A percentile compares a stretch with the other conserved stretches of the same genome.
Evolutionary conservation across 1,140 invertebrate species (phyloP).

Genomic region (Callitettix versicolor): DNA sequence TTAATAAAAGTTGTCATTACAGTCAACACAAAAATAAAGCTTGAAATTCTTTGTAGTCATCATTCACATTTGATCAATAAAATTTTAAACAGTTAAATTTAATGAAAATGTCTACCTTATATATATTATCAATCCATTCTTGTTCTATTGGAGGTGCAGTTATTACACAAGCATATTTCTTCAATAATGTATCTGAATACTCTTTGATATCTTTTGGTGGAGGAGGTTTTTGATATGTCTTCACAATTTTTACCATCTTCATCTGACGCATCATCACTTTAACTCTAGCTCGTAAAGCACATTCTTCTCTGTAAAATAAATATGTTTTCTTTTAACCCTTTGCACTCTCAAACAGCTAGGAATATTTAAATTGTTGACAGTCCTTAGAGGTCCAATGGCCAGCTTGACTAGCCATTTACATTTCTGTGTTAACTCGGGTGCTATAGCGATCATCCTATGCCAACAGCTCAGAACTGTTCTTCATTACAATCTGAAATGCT

Average conservation of each 20-base stretch:
- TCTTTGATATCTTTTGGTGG: neutral
- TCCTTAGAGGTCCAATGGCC: neutral
- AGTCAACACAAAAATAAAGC: too few species aligned
- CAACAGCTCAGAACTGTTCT: too few species aligned
- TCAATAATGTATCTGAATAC: neutral
- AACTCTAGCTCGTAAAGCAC: slow-evolving; percentile 3
- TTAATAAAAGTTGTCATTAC: too few species aligned
- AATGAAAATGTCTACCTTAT: neutral
- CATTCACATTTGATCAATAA: too few species aligned
- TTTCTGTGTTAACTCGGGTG: too few species aligned
- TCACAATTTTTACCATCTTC: neutral
- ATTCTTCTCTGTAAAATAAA: slow-evolving; percentile 3
- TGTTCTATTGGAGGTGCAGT: neutral
- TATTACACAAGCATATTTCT: neutral
- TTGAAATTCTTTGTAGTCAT: too few species aligned
- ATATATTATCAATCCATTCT: slow-evolving; percentile 6
- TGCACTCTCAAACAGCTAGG: too few species aligned
- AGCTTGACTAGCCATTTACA: too few species aligned
- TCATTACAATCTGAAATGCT: too few species aligned
- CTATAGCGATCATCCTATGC: neutral
- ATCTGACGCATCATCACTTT: slow-evolving; percentile 6
- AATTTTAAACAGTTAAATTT: too few species aligned
- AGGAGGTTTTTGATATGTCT: neutral
- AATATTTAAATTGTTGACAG: neutral
- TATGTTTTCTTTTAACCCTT: too few species aligned